Percentiles rank a stretch among this genome's conserved stretches.
Conservation (phyloP, 2,113 vertebrate species). For the Plecotus auritus region DNA sequence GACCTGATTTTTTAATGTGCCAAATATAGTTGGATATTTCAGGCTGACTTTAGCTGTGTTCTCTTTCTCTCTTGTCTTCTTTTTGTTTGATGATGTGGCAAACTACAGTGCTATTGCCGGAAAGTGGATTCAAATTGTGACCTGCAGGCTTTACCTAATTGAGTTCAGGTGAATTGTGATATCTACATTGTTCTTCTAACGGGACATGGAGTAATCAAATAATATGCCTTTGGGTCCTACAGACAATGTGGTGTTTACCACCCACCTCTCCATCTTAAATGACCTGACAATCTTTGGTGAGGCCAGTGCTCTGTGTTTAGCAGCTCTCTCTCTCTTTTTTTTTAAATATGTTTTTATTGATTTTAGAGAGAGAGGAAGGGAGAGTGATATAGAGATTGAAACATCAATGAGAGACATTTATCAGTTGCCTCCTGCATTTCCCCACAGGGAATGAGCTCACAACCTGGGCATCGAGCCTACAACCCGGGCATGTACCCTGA, state of each 20-base stretch:
- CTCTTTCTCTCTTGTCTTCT: conserved; percentile 16
- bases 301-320: background rate
- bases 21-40: background rate
- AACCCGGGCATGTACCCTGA: too few species aligned
- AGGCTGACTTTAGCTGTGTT: conserved; percentile 6
- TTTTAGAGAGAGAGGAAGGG: too few species aligned
- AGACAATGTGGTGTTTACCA: background rate
- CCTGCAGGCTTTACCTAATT: conserved; percentile 20
- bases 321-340: too few species aligned
- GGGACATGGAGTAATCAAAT: conserved; percentile 6
- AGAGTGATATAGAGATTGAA: too few species aligned
- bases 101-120: background rate
- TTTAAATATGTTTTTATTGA: too few species aligned
- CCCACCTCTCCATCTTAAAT: background rate
- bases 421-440: too few species aligned
- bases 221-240: conserved; percentile 8
- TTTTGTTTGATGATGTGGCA: conserved; percentile 32
- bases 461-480: too few species aligned
- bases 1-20: conserved; percentile 33
- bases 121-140: conserved; percentile 55
- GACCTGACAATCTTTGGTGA: conserved; percentile 28
- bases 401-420: too few species aligned
- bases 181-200: conserved; percentile 4
- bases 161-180: conserved; percentile 10
- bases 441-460: too few species aligned